Base-by-base conservation (phyloP, 2,113 vertebrate genomes). In the Bufo gargarizans region DNA sequence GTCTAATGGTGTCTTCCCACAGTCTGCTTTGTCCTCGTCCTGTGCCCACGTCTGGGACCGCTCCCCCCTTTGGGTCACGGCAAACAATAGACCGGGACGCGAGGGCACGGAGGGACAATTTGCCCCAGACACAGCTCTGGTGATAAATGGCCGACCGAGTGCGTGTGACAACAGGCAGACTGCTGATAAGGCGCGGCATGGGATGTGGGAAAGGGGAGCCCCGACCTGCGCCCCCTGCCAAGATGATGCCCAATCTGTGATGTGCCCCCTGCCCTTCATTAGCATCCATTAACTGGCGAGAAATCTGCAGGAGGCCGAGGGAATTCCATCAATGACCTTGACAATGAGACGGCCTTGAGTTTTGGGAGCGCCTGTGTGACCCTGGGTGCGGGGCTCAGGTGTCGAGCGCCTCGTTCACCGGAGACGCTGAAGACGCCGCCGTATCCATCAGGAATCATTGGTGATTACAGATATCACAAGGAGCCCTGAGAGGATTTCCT, bases 111-210 rank as follows among this genome's bases (percentile, higher is more conserved):
- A 91, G 93, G 92, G 93, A 91, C 94, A 94, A 89, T 90, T 90
- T 91, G 79, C 86, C 92, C 65, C 90, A 86, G 91, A 91, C 90
- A 91, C 93, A 91, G 95, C 20, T 94, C 94, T 95, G 94, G 94
- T 97, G 97, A 97, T 97, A 96, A 97, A 97, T 97, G 96, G 95
- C 93, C 93, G 90, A 93, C 95, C 94, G 93, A 94, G 95, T 90
- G 94, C 93, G 89, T 93, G 94, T 97, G 96, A 97, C 96, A 97
- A 96, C 96, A 97, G 97, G 96, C 96, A 96, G 96, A 97, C 95
- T 96, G 96, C 96, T 94, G 94, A 95, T 96, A 96, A 94, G 94
- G 96, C 96, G 94, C 95, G 20, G 92, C 90, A 92, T 93, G 93
- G 83, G 85, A 47, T 59, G 4, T 22, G 78, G 65, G 33, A 71